Conservation (phyloP, 2,113 vertebrate species). For the Nycticryphes semicollaris region DNA sequence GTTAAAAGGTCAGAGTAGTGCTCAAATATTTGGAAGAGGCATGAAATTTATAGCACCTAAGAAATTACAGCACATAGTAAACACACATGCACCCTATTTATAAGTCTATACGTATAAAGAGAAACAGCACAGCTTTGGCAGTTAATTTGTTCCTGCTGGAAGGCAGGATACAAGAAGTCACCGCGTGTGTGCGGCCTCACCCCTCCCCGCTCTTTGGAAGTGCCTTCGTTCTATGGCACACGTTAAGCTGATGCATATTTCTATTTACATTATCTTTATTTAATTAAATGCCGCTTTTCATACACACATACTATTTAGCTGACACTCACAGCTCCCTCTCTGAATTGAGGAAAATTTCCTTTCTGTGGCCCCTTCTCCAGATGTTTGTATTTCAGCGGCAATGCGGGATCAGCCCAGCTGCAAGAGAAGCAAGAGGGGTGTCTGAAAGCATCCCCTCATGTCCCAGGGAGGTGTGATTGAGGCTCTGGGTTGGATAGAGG, state of each 20-base stretch:
- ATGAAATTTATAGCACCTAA: neutral
- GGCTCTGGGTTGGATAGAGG: accelerated
- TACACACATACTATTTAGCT: neutral
- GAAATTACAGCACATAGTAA: neutral
- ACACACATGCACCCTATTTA: neutral
- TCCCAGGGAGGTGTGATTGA: neutral
- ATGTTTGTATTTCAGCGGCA: neutral
- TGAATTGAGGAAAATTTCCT: neutral
- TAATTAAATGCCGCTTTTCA: neutral
- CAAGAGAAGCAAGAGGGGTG: accelerated
- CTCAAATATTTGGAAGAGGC: constrained; percentile 55
- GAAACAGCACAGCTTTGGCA: neutral
- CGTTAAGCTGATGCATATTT: neutral
- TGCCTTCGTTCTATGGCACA: neutral
- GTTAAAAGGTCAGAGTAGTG: constrained; percentile 49
- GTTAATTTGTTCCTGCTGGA: neutral
- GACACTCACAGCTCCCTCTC: neutral
- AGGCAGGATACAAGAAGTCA: neutral
- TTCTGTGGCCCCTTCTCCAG: neutral
- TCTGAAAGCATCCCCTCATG: accelerated
- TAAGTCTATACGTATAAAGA: neutral
- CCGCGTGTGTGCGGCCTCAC: neutral
- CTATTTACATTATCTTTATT: constrained; percentile 10
- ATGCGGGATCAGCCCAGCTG: neutral
- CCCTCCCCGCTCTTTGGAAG: neutral